phyloP scores from a whole-genome alignment of 2,113 vertebrate genomes.

The Misgurnus mizolepis region DNA sequence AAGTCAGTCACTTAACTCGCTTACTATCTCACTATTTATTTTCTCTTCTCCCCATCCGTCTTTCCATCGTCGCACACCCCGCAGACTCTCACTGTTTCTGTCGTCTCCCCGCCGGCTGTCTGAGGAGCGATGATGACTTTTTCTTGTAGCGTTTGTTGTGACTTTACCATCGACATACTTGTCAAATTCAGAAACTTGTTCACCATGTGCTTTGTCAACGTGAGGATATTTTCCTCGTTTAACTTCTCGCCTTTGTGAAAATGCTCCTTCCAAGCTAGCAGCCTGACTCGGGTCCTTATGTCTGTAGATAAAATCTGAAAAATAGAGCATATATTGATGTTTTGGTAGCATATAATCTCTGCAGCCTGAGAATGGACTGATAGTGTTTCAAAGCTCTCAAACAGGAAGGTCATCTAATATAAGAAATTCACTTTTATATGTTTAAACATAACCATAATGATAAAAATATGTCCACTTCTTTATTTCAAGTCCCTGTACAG shows the following conservation, averaged over 20 bases:
- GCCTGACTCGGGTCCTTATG: background rate
- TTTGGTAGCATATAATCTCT: background rate
- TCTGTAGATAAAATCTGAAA: background rate
- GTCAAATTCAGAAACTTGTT: constrained; percentile 2
- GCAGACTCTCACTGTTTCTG: constrained; percentile 23
- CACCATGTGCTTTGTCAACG: background rate
- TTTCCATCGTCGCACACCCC: constrained; percentile 23
- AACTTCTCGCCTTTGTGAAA: constrained; percentile 1
- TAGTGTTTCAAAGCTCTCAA: no score
- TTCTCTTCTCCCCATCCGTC: constrained; percentile 56
- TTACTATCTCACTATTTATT: constrained; percentile 71
- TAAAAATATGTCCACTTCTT: no score
- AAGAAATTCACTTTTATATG: no score
- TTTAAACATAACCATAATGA: no score
- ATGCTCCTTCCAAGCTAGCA: background rate
- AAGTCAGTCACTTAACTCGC: constrained; percentile 54
- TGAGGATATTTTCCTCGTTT: background rate
- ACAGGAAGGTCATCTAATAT: no score
- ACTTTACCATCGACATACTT: background rate
- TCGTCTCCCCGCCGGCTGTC: constrained; percentile 55
- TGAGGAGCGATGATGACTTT: constrained; percentile 23
- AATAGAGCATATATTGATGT: background rate
- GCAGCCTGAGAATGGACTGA: no score
- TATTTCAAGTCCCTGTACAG: no score
- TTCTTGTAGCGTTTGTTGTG: constrained; percentile 31